Base-by-base conservation (phyloP, 92 coral and sea anemone species). In the Epizoanthus stellaris region DNA sequence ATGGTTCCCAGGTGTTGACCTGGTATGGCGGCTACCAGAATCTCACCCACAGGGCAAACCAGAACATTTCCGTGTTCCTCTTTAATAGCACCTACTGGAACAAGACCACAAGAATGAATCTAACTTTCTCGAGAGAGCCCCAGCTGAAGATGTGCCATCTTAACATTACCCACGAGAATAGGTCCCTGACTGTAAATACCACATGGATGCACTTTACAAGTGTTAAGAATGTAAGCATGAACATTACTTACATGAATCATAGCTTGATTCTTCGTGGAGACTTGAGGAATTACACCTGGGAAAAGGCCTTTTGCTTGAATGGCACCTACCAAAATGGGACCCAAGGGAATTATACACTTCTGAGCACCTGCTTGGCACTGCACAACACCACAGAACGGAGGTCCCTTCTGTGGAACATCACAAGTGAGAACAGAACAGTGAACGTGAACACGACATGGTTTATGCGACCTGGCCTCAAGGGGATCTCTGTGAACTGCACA, bases 291-390 rank as follows among this genome's bases (percentile, higher is more conserved):
- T 59, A 4, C 69, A 77, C 92, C 57, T 20, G 40, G 10, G 89
- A 91, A 73, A 91, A 89, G 73, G 87, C 86, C 23, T 16, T 91
- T 80, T 91, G 95, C 62, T 84, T 89, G 38, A 89, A 82, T 25
- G 89, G 93, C 65, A 86, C 92, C 6, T 91, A 89, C 86, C 67
- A 81, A 53, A 91, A 91, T 63, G 95, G 95, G 12, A 89, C 91
- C 6, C 57, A 70, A 15, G 62, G 81, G 23, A 91, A 89, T 68
- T 75, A 76, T 72, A 89, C 91, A 16, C 74, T 81, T 45, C 81
- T 91, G 58, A 76, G 74, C 25, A 85, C 95, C 11, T 91, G 95
- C 73, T 25, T 91, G 17, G 77, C 84, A 77, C 89, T 66, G 70
- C 69, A 86, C 16, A 91, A 91, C 73, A 80, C 84, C 38, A 89